Evolutionary conservation across 2,888 invertebrate species (phyloP), one percentile per base, ranked within the genome.

Genomic region (Heliothis peltigera): DNA sequence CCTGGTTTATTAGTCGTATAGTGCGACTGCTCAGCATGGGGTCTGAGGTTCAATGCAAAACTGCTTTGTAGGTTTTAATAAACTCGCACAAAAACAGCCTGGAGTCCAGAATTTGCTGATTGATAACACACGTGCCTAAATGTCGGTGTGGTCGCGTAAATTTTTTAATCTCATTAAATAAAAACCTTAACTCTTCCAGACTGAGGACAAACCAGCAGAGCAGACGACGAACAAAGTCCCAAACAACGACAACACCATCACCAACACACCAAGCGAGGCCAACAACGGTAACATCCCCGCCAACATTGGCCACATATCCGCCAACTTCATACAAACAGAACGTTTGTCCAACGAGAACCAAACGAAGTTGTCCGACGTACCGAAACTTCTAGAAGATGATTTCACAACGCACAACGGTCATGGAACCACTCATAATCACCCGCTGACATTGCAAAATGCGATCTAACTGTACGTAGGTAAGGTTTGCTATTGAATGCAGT

Each of bases 401-500:
- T 94, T 91, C 87, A 86, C 92, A n/a, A 84, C 94, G 89, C 94
- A 93, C 92, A 95, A 95, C 79, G 94, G 93, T 4, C 93, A 93
- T 80, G 84, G 84, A 8, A 67, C 79, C 39, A 60, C 85, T 55
- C 87, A 86, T 69, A 81, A 83, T 52, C 94, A 94, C 70, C 93
- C 94, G 70, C 82, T 94, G 57, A 94, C 94, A 58, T 80, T 94
- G 81, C 93, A 92, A 69, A 94, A 94, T 78, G 94, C 93, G 44
- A 92, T 94, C 77, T 94, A 93, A 89, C 35, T 7, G 10, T 17
- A 32, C 62, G 22, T 58, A 61, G 44, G 74, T 85, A 85, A 81
- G 84, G 85, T 84, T 75, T 78, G 76, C 64, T 77, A 73, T 86
- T 79, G 84, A 81, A 83, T 80, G 85, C 70, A 68, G 73, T 79